Evolutionary conservation across 1,140 invertebrate genomes (phyloP).

Genomic region (Leptinotarsa defecta): DNA sequence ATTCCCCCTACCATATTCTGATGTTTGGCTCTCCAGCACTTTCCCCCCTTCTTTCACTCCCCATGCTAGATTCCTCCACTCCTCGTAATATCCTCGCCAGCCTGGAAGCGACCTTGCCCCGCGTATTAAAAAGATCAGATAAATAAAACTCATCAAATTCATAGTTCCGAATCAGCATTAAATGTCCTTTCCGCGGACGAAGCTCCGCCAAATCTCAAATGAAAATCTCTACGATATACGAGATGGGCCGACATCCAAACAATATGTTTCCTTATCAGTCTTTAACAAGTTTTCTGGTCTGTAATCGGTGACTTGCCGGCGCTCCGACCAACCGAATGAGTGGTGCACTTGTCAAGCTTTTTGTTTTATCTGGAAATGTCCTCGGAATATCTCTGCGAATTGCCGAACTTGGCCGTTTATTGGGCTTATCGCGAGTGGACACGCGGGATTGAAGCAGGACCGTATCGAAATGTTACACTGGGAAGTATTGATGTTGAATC

Average conservation of each 20-base stretch:
- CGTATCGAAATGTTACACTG: neutral
- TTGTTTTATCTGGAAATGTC: conserved; percentile 49
- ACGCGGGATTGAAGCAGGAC: conserved; percentile 1
- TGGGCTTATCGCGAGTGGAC: conserved; percentile 12
- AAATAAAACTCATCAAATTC: conserved; percentile 55
- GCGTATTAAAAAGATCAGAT: conserved; percentile 47
- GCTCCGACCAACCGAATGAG: conserved; percentile 27
- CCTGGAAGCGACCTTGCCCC: neutral
- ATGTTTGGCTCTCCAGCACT: too few relatives aligned
- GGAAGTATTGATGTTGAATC: neutral
- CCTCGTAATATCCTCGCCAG: neutral
- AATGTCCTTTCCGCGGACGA: conserved; percentile 39
- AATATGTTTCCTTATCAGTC: conserved; percentile 55
- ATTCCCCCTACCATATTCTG: too few relatives aligned
- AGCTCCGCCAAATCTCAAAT: conserved; percentile 49
- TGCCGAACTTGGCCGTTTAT: conserved; percentile 28
- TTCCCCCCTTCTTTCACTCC: too few relatives aligned
- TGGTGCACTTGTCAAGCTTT: conserved; percentile 48
- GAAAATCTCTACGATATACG: conserved; percentile 48
- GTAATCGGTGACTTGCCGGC: conserved; percentile 45
- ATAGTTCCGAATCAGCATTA: conserved; percentile 55
- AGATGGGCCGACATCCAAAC: conserved; percentile 53
- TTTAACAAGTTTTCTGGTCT: conserved; percentile 56
- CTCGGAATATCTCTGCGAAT: conserved; percentile 35
- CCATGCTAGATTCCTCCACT: too few relatives aligned